Evolutionary conservation across 2,113 vertebrate genomes (phyloP).

Genomic region (Vicugna pacos): DNA sequence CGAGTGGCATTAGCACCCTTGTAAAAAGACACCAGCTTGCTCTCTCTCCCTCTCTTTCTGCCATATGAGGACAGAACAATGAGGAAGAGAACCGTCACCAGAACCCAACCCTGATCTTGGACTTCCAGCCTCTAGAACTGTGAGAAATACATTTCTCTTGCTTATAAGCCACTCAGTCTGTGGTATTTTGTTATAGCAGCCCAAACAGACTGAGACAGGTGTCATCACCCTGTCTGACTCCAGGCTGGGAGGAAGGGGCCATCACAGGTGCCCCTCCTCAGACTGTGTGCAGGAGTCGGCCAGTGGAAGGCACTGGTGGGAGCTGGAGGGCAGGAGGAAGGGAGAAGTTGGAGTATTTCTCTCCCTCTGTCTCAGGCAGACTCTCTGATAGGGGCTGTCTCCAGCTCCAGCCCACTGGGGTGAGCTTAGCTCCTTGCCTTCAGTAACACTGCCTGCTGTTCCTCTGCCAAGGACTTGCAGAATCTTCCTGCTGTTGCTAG

Average conservation of each 20-base stretch:
- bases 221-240: neutral
- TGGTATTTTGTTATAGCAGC: neutral
- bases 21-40: neutral
- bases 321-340: neutral
- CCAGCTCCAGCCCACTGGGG: neutral
- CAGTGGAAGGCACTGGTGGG: neutral
- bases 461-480: neutral
- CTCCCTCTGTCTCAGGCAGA: neutral
- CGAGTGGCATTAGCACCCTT: neutral
- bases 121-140: neutral
- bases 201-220: neutral
- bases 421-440: neutral
- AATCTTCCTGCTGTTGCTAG: neutral
- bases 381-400: neutral
- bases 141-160: neutral
- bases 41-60: neutral
- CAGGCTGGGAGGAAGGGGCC: neutral
- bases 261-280: neutral
- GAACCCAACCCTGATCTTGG: neutral
- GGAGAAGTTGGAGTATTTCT: neutral
- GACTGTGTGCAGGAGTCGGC: neutral
- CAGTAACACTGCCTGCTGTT: no score
- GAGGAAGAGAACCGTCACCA: neutral
- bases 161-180: no score
- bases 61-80: neutral